Base-by-base conservation (phyloP, 2,888 invertebrate species). In the Melanophora roralis region DNA sequence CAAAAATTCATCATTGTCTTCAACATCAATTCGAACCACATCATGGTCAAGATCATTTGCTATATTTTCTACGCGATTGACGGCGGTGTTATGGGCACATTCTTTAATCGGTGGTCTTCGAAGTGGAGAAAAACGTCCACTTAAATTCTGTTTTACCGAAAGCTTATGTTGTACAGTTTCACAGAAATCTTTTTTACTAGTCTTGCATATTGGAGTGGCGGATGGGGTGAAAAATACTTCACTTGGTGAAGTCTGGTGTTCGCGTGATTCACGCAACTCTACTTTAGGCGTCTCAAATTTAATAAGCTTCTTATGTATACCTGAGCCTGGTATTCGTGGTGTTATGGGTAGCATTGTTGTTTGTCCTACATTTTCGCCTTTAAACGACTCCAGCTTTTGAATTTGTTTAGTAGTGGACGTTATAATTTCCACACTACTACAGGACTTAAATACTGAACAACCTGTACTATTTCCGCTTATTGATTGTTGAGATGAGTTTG, bases 381-480 rank as follows among this genome's bases (percentile, higher is more conserved):
- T 21, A 27, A 55, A 55, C 0, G 53, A 36, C 40, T 71, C 16
- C 34, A 60, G 21, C 32, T 21, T 47, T 45, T 57, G 77, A 43
- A 75, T 81, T 7, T 87, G 59, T 59, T 87, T 85, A 6, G 86
- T 84, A 0, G 86, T 84, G 2, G 88, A 83, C 0, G 86, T 84
- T 14, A 89, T 86, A 23, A 89, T 88, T 80, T 89, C 86, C 16
- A 89, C 85, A 59, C 88, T 89, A 34, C 85, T 85, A 40, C 90
- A 89, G 4, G 89, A 85, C 83, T 88, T 86, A 71, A 86, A 89
- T 1, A 89, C 83, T 7, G 89, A 88, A 79, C 62, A 74, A 6
- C 69, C 12, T 21, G 75, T 21, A 38, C 9, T 47, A n/a, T 68
- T 74, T 11, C 82, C 74, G 0, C 53, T 51, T 16, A 74, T 8